Conservation (phyloP, 1,140 invertebrate species). For the Acyrthosiphon pisum region DNA sequence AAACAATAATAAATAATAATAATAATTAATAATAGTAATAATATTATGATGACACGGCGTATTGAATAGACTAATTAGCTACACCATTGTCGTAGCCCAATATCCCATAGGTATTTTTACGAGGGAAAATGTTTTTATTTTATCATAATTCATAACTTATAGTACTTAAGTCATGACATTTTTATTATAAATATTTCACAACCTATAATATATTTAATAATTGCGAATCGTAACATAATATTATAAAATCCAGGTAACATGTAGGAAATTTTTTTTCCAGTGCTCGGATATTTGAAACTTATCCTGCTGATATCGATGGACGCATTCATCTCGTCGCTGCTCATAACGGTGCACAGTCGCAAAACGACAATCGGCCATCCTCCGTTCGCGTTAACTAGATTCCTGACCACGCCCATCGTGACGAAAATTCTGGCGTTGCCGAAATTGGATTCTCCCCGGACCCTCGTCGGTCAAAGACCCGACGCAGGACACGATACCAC, state of each 20-base stretch:
- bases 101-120: not conserved
- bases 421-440: not conserved
- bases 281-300: conserved; percentile 19
- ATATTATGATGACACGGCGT: not conserved
- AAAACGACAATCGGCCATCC: not conserved
- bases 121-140: no score
- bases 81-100: not conserved
- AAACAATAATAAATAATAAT: no score
- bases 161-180: no score
- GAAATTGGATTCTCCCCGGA: not conserved
- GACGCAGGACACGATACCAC: not conserved
- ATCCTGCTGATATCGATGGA: conserved; percentile 24
- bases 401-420: conserved; percentile 23
- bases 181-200: no score
- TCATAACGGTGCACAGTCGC: not conserved
- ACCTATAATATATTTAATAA: no score
- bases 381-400: conserved; percentile 7
- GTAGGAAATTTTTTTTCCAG: not conserved
- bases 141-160: no score
- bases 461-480: not conserved
- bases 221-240: no score
- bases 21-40: not conserved
- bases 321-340: not conserved
- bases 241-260: not conserved
- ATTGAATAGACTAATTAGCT: not conserved